phyloP scores from a whole-genome alignment of 2,113 vertebrate genomes.

The Puntigrus tetrazona region DNA sequence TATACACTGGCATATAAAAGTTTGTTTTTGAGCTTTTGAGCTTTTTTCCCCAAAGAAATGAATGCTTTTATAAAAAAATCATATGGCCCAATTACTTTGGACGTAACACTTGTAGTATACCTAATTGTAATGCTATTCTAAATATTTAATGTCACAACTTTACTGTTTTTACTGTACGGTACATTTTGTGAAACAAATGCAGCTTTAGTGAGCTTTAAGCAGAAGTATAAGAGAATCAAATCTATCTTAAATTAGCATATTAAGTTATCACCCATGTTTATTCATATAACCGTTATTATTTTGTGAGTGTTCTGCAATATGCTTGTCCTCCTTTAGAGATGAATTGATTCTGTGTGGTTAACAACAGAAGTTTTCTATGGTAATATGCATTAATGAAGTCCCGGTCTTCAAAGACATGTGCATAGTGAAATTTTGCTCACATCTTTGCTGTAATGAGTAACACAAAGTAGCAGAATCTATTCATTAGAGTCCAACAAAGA shows the following conservation, averaged over 20 bases:
- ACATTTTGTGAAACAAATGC: not conserved
- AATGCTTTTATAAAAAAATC: not conserved
- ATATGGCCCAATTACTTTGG: not conserved
- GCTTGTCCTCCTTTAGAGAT: not conserved
- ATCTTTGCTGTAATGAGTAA: conserved; percentile 22
- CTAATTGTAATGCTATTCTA: too few relatives aligned
- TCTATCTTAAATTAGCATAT: not conserved
- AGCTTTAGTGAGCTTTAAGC: not conserved
- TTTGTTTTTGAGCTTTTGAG: not conserved
- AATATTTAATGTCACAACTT: not conserved
- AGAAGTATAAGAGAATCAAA: not conserved
- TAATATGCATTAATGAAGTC: conserved; percentile 8
- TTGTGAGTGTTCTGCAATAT: not conserved
- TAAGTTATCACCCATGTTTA: not conserved
- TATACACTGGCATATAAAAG: not conserved
- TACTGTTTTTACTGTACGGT: not conserved
- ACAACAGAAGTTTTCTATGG: not conserved
- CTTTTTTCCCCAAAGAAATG: too few relatives aligned
- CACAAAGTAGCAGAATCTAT: not conserved
- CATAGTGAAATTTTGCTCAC: not conserved
- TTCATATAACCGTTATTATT: not conserved
- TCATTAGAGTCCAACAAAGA: conserved; percentile 18
- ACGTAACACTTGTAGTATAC: too few relatives aligned
- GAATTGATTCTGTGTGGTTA: not conserved
- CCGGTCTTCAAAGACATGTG: not conserved